These are phyloP conservation scores for Drosophila sordidula DNA, from an alignment of 2,888 invertebrate genomes.

Conservation along the genomic window DNA sequence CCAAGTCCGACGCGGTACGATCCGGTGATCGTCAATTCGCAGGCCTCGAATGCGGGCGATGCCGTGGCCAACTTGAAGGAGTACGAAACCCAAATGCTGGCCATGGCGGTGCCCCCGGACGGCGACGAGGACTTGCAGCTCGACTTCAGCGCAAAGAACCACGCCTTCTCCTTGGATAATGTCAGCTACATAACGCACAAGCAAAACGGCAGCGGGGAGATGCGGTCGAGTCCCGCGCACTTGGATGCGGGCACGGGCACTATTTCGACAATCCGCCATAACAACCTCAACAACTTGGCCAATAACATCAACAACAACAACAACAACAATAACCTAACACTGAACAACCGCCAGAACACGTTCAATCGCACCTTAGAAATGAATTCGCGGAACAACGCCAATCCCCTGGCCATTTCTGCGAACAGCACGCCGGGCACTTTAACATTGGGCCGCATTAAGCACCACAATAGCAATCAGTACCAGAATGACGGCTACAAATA, in stretches of 20 bases:
- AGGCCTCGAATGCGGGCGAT: constrained; percentile 85
- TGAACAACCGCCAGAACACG: constrained; percentile 84
- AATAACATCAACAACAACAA: constrained; percentile 79
- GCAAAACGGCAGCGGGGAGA: constrained; percentile 85
- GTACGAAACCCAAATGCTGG: constrained; percentile 96
- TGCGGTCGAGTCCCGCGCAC: constrained; percentile 91
- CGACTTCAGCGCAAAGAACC: constrained; percentile 94
- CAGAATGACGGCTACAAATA: constrained; percentile 84
- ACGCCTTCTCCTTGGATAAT: constrained; percentile 94
- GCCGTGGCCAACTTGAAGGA: constrained; percentile 90
- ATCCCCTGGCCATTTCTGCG: constrained; percentile 82
- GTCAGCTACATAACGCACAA: constrained; percentile 95
- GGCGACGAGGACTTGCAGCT: constrained; percentile 93
- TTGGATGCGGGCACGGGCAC: constrained; percentile 94
- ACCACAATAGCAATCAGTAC: constrained; percentile 84
- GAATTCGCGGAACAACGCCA: constrained; percentile 84
- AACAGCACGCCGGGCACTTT: constrained; percentile 83
- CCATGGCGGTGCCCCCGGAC: constrained; percentile 96
- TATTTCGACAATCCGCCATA: constrained; percentile 87
- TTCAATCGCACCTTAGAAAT: constrained; percentile 85
- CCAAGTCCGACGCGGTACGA: constrained; percentile 89
- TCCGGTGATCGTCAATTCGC: constrained; percentile 87
- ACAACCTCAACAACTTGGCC: constrained; percentile 86
- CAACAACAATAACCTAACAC: constrained; percentile 79
- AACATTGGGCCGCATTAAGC: constrained; percentile 84